phyloP scores from a whole-genome alignment of 2,888 invertebrate species.

The Strigamia transsilvanica region DNA sequence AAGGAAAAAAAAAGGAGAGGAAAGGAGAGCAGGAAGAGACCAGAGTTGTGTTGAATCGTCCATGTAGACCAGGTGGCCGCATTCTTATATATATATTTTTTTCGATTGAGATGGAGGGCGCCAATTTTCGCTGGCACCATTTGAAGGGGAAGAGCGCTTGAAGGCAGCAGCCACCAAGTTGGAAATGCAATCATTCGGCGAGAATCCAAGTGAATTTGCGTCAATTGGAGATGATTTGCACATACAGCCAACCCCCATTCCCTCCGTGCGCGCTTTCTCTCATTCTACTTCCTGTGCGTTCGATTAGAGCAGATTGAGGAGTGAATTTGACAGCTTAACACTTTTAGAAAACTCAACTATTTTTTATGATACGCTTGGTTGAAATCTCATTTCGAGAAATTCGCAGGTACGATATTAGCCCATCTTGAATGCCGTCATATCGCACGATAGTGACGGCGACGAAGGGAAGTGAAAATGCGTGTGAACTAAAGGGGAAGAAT shows the following conservation, averaged over 20 bases:
- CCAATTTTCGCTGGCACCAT: constrained; percentile 39
- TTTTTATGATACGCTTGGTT: neutral
- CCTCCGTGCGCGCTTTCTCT: neutral
- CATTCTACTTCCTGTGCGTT: constrained; percentile 23
- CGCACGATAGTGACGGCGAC: neutral
- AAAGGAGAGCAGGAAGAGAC: neutral
- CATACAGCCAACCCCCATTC: neutral
- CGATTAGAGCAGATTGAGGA: constrained; percentile 44
- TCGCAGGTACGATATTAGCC: neutral
- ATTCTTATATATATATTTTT: constrained; percentile 26
- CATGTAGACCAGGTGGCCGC: constrained; percentile 35
- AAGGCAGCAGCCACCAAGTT: constrained; percentile 49
- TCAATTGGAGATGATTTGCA: constrained; percentile 49
- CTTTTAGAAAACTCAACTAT: neutral
- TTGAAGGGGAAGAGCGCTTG: constrained; percentile 45
- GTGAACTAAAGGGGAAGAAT: neutral
- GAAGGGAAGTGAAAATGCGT: neutral
- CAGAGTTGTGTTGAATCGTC: constrained; percentile 2
- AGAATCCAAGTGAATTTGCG: constrained; percentile 49
- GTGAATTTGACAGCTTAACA: constrained; percentile 44
- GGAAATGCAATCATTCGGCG: constrained; percentile 47
- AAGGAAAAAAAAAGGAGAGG: neutral
- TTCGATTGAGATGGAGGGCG: constrained; percentile 27
- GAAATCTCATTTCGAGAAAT: constrained; percentile 17
- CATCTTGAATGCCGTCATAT: neutral